Evolutionary conservation across 2,797 vertebrate genomes (phyloP).

Genomic region (Alcedo quadribrachys): DNA sequence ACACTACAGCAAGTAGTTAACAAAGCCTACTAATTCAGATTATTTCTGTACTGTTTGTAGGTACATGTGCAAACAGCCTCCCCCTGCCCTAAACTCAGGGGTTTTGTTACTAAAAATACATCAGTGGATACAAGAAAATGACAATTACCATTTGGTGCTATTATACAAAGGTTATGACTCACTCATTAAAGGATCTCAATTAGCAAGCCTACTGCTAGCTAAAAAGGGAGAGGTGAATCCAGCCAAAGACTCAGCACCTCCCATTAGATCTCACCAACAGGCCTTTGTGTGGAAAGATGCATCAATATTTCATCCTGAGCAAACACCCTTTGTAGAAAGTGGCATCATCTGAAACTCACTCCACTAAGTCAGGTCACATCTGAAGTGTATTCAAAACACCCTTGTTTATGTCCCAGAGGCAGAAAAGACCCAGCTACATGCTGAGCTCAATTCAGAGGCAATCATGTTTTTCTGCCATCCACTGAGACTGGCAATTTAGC

Average conservation of each 20-base stretch:
- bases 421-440: neutral
- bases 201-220: conserved; percentile 18
- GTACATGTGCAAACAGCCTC: neutral
- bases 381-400: neutral
- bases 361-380: neutral
- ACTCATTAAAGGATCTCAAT: conserved; percentile 53
- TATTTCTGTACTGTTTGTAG: neutral
- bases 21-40: neutral
- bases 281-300: neutral
- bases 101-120: neutral
- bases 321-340: neutral
- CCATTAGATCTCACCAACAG: conserved; percentile 8
- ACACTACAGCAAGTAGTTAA: neutral
- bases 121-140: neutral
- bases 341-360: neutral
- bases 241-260: neutral
- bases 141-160: neutral
- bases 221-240: conserved; percentile 29
- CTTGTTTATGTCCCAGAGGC: neutral
- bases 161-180: conserved; percentile 39
- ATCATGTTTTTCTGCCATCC: neutral
- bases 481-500: neutral
- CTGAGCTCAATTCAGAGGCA: neutral
- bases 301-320: neutral
- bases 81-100: neutral